These are phyloP conservation scores for Cantharis rufa DNA, from an alignment of 2,888 invertebrate genomes.

Conservation along the genomic window DNA sequence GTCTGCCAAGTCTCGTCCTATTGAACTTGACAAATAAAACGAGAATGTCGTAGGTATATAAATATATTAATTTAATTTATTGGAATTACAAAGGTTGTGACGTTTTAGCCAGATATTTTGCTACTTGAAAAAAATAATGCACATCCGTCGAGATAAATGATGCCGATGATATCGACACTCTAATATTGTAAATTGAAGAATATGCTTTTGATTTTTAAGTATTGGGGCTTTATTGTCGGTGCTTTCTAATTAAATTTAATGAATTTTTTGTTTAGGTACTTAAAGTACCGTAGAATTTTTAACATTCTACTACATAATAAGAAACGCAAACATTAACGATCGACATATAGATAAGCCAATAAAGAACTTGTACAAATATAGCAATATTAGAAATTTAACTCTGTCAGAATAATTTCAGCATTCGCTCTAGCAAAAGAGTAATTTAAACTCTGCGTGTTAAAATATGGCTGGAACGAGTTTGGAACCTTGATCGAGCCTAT, in stretches of 20 bases:
- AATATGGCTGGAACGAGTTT: constrained; percentile 6
- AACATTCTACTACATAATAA: neutral
- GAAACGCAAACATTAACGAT: neutral
- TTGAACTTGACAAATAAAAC: neutral
- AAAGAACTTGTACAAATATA: neutral
- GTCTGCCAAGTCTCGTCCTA: neutral
- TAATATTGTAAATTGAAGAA: neutral
- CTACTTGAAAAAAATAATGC: neutral
- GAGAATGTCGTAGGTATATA: neutral
- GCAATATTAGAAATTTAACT: neutral
- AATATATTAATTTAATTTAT: neutral
- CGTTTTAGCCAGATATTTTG: neutral
- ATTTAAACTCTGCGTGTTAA: constrained; percentile 3
- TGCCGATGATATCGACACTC: neutral
- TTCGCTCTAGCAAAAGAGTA: constrained; percentile 2
- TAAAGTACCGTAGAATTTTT: neutral
- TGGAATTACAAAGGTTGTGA: neutral
- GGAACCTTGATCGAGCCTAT: constrained; percentile 9
- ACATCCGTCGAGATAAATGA: neutral
- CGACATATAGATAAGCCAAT: neutral
- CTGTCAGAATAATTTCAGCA: neutral
- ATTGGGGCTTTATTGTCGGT: neutral
- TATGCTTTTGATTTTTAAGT: neutral
- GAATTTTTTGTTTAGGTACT: neutral
- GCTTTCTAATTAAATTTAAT: neutral